phyloP scores from a whole-genome alignment of 2,113 vertebrate species.

The Pithys albifrons region DNA sequence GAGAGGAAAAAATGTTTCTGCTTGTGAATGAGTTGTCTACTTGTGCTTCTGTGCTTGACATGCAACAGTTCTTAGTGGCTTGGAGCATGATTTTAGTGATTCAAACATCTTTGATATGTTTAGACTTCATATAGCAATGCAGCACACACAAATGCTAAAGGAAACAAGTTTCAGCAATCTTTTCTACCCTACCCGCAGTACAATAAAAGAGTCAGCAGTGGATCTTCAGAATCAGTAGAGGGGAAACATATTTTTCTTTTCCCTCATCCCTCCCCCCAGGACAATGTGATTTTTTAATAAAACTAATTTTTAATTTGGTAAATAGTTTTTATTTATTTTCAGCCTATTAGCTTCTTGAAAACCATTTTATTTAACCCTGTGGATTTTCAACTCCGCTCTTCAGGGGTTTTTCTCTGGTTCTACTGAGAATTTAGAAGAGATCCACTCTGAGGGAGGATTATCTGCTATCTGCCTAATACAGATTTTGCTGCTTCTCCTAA shows the following conservation, averaged over 20 bases:
- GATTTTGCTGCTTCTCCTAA: conserved; percentile 3
- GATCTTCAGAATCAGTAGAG: background rate
- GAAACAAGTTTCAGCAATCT: background rate
- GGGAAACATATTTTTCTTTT: background rate
- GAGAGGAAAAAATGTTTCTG: background rate
- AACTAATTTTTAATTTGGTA: background rate
- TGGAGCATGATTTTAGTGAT: background rate
- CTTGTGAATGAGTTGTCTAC: background rate
- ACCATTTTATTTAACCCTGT: background rate
- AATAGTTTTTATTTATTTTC: background rate
- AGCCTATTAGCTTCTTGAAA: background rate
- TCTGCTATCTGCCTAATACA: conserved; percentile 50
- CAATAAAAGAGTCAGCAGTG: background rate
- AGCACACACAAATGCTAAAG: background rate
- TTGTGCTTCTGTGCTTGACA: background rate
- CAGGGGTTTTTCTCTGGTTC: background rate
- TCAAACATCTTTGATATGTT: background rate
- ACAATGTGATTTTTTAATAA: background rate
- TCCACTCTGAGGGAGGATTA: conserved; percentile 39
- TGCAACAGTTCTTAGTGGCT: background rate
- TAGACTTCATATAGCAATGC: background rate
- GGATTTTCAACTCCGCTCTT: background rate
- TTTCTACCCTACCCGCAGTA: background rate
- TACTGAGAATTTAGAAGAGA: conserved; percentile 24
- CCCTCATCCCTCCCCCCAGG: background rate